phyloP scores from a whole-genome alignment of 2,113 vertebrate species.

The Cavia porcellus region DNA sequence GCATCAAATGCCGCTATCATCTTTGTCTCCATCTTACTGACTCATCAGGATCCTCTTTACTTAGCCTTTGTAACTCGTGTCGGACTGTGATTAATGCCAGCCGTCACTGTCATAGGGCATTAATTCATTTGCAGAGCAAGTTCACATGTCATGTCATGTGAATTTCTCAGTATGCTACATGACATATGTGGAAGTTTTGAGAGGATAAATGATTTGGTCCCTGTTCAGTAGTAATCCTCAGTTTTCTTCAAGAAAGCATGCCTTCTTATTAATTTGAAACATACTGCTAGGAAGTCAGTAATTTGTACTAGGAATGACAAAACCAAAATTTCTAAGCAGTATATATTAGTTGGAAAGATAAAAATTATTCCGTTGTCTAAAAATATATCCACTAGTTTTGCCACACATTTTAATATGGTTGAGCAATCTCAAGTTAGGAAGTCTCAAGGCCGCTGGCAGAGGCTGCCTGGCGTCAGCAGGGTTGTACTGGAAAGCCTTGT shows the following conservation, averaged over 20 bases:
- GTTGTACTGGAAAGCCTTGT: background rate
- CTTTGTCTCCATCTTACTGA: slow-evolving; percentile 20
- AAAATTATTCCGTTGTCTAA: background rate
- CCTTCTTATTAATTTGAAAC: slow-evolving; percentile 38
- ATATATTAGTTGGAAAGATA: slow-evolving; percentile 19
- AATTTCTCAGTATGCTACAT: slow-evolving; percentile 1
- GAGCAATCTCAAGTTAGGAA: background rate
- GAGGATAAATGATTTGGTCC: background rate
- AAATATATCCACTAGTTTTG: slow-evolving; percentile 35
- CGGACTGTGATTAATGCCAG: slow-evolving; percentile 18
- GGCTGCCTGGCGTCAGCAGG: background rate
- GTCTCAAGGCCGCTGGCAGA: background rate
- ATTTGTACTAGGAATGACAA: slow-evolving; percentile 50
- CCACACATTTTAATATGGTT: slow-evolving; percentile 30
- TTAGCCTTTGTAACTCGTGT: slow-evolving; percentile 26
- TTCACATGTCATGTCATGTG: background rate
- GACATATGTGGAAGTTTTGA: slow-evolving; percentile 11
- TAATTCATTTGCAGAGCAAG: background rate
- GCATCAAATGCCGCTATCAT: background rate
- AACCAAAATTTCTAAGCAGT: slow-evolving; percentile 32
- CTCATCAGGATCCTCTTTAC: slow-evolving; percentile 9
- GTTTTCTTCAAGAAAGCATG: slow-evolving; percentile 33
- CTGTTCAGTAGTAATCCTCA: background rate
- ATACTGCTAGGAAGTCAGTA: background rate
- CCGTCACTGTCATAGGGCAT: background rate